Conservation (phyloP, 2,888 invertebrate genomes). For the Amaurobius ferox region DNA sequence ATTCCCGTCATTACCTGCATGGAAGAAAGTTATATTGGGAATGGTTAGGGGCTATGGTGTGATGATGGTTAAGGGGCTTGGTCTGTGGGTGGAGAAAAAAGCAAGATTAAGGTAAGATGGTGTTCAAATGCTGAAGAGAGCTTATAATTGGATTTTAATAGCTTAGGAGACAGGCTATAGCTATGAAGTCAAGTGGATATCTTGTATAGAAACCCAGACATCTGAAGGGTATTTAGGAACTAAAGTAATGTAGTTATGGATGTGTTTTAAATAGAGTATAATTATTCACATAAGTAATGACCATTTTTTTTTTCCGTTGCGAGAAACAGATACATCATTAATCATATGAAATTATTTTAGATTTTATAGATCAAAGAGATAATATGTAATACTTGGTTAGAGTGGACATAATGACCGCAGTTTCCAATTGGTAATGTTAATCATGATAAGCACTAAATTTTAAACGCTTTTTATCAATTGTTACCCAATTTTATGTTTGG, state of each 20-base stretch:
- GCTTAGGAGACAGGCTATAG: neutral
- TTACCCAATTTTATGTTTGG: too few species aligned
- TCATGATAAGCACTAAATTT: too few species aligned
- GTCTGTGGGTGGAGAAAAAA: slow-evolving; percentile 43
- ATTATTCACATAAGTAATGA: neutral
- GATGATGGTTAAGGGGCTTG: slow-evolving; percentile 16
- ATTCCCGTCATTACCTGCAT: slow-evolving; percentile 23
- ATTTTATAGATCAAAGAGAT: too few species aligned
- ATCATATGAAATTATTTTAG: too few species aligned
- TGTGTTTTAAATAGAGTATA: neutral
- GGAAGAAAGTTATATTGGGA: neutral
- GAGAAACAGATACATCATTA: too few species aligned
- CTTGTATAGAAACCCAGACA: neutral
- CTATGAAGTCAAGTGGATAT: neutral
- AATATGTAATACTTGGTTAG: too few species aligned
- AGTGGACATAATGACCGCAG: too few species aligned
- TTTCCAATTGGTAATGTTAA: too few species aligned
- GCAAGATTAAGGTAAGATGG: slow-evolving; percentile 28
- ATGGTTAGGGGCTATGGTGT: neutral
- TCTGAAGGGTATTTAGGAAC: neutral
- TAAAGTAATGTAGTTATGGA: neutral
- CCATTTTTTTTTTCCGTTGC: neutral
- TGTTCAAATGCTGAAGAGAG: slow-evolving; percentile 10
- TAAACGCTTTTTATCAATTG: too few species aligned
- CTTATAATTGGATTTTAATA: neutral